Base-by-base conservation (phyloP, 2,113 vertebrate species). In the Romanogobio albipinnatus region DNA sequence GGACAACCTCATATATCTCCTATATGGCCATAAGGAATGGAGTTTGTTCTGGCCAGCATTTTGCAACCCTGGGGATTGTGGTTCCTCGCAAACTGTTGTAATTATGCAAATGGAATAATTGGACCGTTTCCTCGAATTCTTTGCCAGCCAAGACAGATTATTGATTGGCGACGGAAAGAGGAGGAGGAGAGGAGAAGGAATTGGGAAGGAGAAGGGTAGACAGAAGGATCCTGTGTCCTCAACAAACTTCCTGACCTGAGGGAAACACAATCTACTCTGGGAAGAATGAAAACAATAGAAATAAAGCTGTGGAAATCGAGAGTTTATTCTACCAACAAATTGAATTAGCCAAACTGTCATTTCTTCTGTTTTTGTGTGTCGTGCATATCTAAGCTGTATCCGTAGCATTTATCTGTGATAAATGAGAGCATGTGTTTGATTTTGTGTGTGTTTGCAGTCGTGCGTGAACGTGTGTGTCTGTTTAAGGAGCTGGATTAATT, bases 71-170 rank as follows among this genome's bases (percentile, higher is more conserved):
- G 6, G 43, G 61, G 59, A 29, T 33, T 78, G 58, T 43, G 76
- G 22, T 33, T 58, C 51, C 22, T 51, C n/a, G 1, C 43, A 14
- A 81, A 66, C 78, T 14, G 64, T 82, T 87, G 88, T 87, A 92
- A 92, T 93, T 90, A 93, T 93, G 91, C 83, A 91, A 89, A 93
- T 92, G 82, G 78, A 15, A 4, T 85, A 71, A 89, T 61, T 93
- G 90, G 89, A 91, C 80, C 83, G 68, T 84, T 78, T 90, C 84
- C 78, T 91, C 86, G 56, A 89, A 88, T 91, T 90, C 83, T 86
- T 83, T 70, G 89, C 81, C 88, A 85, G 85, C 39, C 86, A 89
- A 51, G 36, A 73, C 76, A 87, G 81, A 76, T 78, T 91, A 92
- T 93, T 91, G 90, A 93, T 92, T 86, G 81, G 17, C 7, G 43